A percentile compares a stretch with the other conserved stretches of the same genome.
Conservation (phyloP, 1,140 invertebrate species). For the Heterodera carotae region DNA sequence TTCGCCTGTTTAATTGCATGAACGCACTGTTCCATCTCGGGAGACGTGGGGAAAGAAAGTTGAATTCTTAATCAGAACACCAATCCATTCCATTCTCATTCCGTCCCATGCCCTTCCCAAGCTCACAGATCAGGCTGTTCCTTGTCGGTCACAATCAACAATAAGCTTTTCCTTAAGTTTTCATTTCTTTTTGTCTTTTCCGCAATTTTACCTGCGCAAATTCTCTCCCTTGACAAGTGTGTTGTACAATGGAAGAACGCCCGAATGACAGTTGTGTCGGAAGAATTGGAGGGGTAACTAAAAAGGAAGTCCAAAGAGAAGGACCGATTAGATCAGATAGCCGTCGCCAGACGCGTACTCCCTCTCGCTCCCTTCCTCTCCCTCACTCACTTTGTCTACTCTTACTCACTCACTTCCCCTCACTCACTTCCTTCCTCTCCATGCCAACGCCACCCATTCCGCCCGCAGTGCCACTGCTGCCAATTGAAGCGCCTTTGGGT, state of each 20-base stretch:
- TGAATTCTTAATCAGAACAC: slow-evolving; percentile 29
- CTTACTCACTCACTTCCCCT: background rate
- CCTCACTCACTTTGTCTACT: too few species aligned
- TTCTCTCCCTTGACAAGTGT: slow-evolving; percentile 45
- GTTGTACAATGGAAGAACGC: slow-evolving; percentile 41
- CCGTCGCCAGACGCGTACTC: background rate
- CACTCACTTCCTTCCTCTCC: slow-evolving; percentile 10
- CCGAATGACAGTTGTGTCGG: slow-evolving; percentile 30
- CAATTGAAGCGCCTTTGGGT: slow-evolving; percentile 23
- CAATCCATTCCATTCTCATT: too few species aligned
- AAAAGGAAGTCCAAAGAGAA: background rate
- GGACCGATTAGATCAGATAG: background rate
- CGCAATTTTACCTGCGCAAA: slow-evolving; percentile 11
- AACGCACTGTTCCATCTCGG: slow-evolving; percentile 43
- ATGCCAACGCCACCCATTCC: background rate
- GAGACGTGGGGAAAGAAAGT: slow-evolving; percentile 30
- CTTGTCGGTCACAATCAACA: slow-evolving; percentile 42
- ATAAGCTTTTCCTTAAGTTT: slow-evolving; percentile 18
- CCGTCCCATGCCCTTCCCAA: too few species aligned
- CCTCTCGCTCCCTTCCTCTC: background rate
- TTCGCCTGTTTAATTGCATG: slow-evolving; percentile 42
- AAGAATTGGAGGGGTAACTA: slow-evolving; percentile 23
- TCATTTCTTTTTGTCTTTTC: background rate
- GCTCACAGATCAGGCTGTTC: slow-evolving; percentile 45
- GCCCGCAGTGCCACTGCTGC: slow-evolving; percentile 4